phyloP scores from a whole-genome alignment of 2,888 invertebrate genomes.

The Acanthococcus lagerstroemiae region DNA sequence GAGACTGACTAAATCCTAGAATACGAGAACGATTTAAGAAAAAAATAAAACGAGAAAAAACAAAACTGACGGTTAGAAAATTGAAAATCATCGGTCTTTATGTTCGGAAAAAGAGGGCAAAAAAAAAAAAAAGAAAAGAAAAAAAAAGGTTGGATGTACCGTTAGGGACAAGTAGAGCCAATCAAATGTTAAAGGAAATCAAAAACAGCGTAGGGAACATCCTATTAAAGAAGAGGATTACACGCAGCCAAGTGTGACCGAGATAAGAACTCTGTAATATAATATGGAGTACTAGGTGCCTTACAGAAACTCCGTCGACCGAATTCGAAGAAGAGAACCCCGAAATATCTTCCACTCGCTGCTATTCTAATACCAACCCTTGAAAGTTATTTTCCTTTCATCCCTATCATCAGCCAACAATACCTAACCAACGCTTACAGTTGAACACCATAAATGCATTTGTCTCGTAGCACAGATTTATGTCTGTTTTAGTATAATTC shows the following conservation, averaged over 20 bases:
- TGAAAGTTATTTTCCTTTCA: slow-evolving; percentile 27
- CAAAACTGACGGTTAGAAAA: neutral
- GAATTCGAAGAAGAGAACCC: slow-evolving; percentile 8
- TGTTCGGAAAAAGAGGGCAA: neutral
- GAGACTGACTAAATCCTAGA: too few species aligned
- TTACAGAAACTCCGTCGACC: slow-evolving; percentile 2
- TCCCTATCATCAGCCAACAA: slow-evolving; percentile 17
- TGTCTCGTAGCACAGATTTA: slow-evolving; percentile 27
- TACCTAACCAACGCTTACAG: slow-evolving; percentile 26
- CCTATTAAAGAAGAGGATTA: slow-evolving; percentile 28
- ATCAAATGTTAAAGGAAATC: slow-evolving; percentile 29
- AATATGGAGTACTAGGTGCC: slow-evolving; percentile 21
- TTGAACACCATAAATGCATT: slow-evolving; percentile 28
- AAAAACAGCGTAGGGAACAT: slow-evolving; percentile 25
- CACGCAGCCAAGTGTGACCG: slow-evolving; percentile 30
- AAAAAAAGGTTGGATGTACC: too few species aligned
- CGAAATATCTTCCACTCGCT: slow-evolving; percentile 24
- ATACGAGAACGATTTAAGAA: neutral
- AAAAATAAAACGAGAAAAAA: neutral
- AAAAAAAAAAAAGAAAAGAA: neutral
- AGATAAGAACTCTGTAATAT: slow-evolving; percentile 26
- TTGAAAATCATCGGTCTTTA: neutral
- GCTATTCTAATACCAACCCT: slow-evolving; percentile 24
- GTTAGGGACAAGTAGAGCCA: slow-evolving; percentile 7
- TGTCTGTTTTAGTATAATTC: slow-evolving; percentile 28